Evolutionary conservation across 2,113 vertebrate genomes (phyloP).

Genomic region (Falcunculus frontatus): DNA sequence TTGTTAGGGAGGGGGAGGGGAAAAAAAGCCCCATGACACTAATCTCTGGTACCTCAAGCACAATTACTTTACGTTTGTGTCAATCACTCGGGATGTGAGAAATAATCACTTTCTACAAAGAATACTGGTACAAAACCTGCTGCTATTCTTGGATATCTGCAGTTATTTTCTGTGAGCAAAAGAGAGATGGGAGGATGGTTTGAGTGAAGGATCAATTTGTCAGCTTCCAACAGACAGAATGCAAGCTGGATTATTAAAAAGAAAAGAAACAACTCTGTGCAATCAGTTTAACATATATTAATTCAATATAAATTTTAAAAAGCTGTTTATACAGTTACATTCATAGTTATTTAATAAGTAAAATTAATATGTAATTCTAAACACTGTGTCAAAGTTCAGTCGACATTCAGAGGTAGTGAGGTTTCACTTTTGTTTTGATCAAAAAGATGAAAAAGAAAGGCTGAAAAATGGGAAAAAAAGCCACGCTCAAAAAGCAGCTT

Average conservation of each 20-base stretch:
- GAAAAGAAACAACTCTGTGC: background rate
- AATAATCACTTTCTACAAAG: slow-evolving; percentile 27
- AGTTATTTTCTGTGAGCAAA: background rate
- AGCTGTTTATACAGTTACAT: background rate
- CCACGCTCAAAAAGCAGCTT: background rate
- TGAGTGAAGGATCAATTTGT: background rate
- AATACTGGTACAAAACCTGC: background rate
- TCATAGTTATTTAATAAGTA: background rate
- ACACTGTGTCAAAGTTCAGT: background rate
- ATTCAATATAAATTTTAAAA: background rate
- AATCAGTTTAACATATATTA: background rate
- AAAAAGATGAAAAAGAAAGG: background rate
- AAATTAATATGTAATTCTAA: background rate
- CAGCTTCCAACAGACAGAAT: background rate
- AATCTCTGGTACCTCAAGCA: background rate
- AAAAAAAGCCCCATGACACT: background rate
- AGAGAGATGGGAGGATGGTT: background rate
- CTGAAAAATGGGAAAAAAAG: background rate
- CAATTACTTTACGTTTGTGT: slow-evolving; percentile 3
- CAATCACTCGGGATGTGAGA: slow-evolving; percentile 16
- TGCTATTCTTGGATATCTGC: slow-evolving; percentile 14
- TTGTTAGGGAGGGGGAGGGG: background rate
- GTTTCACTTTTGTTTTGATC: background rate
- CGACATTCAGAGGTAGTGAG: background rate
- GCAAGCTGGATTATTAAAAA: background rate